These are phyloP conservation scores for Eretmocerus hayati DNA, from an alignment of 2,888 invertebrate genomes.

Conservation along the genomic window DNA sequence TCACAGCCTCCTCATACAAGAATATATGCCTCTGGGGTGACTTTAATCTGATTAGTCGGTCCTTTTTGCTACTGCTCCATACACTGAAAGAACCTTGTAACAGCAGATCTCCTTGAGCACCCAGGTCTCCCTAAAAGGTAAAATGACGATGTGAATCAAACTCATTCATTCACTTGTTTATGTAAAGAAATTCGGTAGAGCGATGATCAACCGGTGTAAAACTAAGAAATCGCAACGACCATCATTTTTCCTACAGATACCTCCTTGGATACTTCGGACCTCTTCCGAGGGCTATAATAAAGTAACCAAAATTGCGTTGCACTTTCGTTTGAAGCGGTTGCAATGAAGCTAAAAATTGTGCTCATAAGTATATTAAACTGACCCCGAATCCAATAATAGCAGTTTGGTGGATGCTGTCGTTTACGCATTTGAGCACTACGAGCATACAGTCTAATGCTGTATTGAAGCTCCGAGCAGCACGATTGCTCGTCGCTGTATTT, in stretches of 20 bases:
- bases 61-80: constrained; percentile 84
- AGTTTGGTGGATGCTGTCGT: constrained; percentile 97
- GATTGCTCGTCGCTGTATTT: constrained; percentile 78
- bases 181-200: too few relatives aligned
- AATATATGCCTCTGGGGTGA: constrained; percentile 90
- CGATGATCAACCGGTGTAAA: too few relatives aligned
- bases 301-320: too few relatives aligned
- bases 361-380: too few relatives aligned
- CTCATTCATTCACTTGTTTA: too few relatives aligned
- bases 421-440: constrained; percentile 89
- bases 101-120: constrained; percentile 81
- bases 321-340: too few relatives aligned
- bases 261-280: too few relatives aligned
- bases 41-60: constrained; percentile 76
- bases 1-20: constrained; percentile 88
- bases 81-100: constrained; percentile 90
- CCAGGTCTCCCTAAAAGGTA: constrained; percentile 73
- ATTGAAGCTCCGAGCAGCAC: constrained; percentile 77
- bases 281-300: too few relatives aligned
- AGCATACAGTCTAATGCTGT: constrained; percentile 94
- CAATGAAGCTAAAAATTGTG: too few relatives aligned
- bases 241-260: too few relatives aligned
- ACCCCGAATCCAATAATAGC: constrained; percentile 93
- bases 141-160: too few relatives aligned
- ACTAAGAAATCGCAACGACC: too few relatives aligned